Evolutionary conservation across 1,140 invertebrate species (phyloP), one percentile per base, ranked within the genome.

Genomic region (Caenorhabditis tropicalis): DNA sequence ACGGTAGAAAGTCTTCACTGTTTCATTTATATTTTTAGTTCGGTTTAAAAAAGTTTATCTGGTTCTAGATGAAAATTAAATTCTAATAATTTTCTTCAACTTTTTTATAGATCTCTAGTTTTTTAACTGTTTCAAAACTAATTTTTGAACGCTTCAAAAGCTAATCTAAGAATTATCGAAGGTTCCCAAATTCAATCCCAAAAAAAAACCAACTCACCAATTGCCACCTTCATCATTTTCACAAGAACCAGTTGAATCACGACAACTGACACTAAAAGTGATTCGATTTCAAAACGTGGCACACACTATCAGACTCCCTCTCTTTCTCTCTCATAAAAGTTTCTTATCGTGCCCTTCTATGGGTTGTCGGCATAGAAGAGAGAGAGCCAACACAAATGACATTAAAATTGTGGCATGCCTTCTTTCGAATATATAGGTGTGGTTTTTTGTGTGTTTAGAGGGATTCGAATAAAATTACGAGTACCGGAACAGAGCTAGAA

Each of bases 351-450:
- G 27, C 19, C 12, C 39, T 43, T 43, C 39, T 6, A 12, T 56
- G 7, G 7, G 15, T 10, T 39, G 36, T 43, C 36, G 65, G 65
- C 36, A 74, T 4, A 4, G 4, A 9, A 29, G 12, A n/a, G 21
- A 5, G 65, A 74, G 65, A 39, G 65, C 65, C 65, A 74, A 27
- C 65, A 74, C 65, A 74, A 74, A 74, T 74, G 65, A 36, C 65
- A 74, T 74, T 74, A 74, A 74, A 74, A 74, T n/a, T 43, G 65
- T 74, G 65, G 65, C 65, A 74, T 21, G 43, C 33, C n/a, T n/a
- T n/a, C n/a, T n/a, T 74, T 74, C 33, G 36, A 74, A 12, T 15
- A 31, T 21, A 33, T 58, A n/a, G 56, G 56, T 58, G 56, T 58
- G 56, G 56, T 58, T n/a, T 0, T 46, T 9, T 46, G 43, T 46